Evolutionary conservation across 2,797 vertebrate genomes (phyloP).

Genomic region (Microhierax caerulescens): DNA sequence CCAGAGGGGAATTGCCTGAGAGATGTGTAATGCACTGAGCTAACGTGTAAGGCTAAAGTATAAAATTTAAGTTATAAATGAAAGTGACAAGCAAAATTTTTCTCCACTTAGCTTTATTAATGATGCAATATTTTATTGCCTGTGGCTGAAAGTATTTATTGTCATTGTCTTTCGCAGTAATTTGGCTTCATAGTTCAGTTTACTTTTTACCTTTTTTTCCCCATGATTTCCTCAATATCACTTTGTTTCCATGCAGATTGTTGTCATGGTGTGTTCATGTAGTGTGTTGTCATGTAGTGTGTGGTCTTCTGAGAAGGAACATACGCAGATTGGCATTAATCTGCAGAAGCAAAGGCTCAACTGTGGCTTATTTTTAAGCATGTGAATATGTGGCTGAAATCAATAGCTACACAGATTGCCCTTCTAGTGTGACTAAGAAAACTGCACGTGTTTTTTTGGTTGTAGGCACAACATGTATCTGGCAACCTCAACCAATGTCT

Average conservation of each 20-base stretch:
- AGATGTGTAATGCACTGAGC: slow-evolving; percentile 60
- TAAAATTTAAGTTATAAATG: slow-evolving; percentile 70
- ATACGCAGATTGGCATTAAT: not conserved
- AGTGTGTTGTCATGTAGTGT: too few species aligned
- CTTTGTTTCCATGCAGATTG: not conserved
- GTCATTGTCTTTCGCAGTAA: slow-evolving; percentile 35
- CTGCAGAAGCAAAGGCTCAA: not conserved
- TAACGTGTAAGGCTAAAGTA: slow-evolving; percentile 51
- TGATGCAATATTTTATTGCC: slow-evolving; percentile 60
- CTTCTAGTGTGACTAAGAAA: not conserved
- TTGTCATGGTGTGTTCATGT: not conserved
- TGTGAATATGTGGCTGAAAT: not conserved
- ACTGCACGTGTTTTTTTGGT: not conserved
- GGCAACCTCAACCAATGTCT: not conserved
- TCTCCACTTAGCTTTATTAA: slow-evolving; percentile 66
- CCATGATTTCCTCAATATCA: not conserved
- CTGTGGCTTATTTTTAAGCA: not conserved
- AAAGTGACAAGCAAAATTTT: slow-evolving; percentile 68
- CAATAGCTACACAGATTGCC: not conserved
- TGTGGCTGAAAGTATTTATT: slow-evolving; percentile 54
- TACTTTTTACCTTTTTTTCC: not conserved
- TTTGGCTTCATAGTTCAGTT: slow-evolving; percentile 53
- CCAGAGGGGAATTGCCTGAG: slow-evolving; percentile 66
- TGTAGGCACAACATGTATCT: not conserved
- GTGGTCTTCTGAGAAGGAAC: not conserved